Base-by-base conservation (phyloP, 2,888 invertebrate genomes). In the Rotaria socialis region DNA sequence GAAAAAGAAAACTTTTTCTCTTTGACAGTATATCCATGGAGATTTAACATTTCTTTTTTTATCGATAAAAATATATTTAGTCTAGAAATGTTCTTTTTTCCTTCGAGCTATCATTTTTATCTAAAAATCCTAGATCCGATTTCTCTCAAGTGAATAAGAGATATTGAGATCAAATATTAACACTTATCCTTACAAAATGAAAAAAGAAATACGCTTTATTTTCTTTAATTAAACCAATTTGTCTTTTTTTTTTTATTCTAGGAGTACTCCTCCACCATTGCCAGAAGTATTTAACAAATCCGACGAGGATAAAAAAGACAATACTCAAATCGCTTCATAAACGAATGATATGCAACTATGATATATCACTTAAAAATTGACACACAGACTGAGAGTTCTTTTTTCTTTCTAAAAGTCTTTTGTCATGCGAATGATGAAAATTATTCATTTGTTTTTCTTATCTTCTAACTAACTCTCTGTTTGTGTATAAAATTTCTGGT, bases 181-280 rank as follows among this genome's bases (percentile, higher is more conserved):
- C 22, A 22, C 55, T 55, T 55, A 22, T 22, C 16, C 52, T 55
- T 55, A 22, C 3, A 55, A 55, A 55, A 35, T 35, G 35, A 35
- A 5, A 55, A 22, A 55, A 55, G 50, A 52, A 52, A 16, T 16
- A 16, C 16, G 14, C 16, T 27, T 60, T 11, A 60, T 60, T 67
- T 27, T 35, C 4, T 5, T 27, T 67, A 35, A 19, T 1, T 67
- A 16, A 2, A 67, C 52, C 16, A 16, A 14, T 27, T 27, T 58
- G 2, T n/a, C 1, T 6, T 41, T 35, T 41, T 14, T 74, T 41
- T 74, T 35, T 19, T 1, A 10, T 47, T 80, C 2, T 80, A 80
- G 80, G 80, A 80, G 43, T 47, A 80, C 80, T 24, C 80, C 80
- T n/a, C 80, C 80, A 24, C 80, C 80, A 47, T 80, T 80, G n/a